Conservation (phyloP, 2,113 vertebrate genomes). For the Menura novaehollandiae region DNA sequence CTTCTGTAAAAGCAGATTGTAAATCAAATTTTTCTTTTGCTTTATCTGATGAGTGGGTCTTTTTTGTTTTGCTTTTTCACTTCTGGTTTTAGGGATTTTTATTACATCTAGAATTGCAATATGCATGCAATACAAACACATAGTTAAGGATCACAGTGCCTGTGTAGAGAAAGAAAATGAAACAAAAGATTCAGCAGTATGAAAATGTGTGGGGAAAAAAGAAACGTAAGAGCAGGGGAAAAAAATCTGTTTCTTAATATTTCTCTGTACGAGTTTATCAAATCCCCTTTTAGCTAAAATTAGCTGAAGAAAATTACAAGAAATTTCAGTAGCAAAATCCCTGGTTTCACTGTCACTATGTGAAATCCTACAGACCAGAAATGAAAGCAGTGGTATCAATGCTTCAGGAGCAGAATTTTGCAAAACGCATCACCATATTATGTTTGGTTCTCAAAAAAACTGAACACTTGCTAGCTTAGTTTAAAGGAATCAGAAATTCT, state of each 20-base stretch:
- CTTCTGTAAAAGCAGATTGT: not conserved
- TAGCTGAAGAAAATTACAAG: not conserved
- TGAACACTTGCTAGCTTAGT: not conserved
- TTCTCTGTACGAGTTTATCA: not conserved
- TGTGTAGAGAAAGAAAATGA: not conserved
- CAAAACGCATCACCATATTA: not conserved
- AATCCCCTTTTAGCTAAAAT: not conserved
- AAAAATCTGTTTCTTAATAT: not conserved
- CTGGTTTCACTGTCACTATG: not conserved
- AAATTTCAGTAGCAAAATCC: not conserved
- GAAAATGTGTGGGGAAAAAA: not conserved
- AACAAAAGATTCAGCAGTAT: not conserved
- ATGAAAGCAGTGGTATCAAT: not conserved
- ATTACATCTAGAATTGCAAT: not conserved
- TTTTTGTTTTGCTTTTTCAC: not conserved
- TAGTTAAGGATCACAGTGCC: not conserved
- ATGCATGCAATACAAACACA: not conserved
- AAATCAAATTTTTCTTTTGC: not conserved
- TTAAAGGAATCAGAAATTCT: not conserved
- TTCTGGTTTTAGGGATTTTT: not conserved
- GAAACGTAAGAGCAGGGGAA: rapidly evolving
- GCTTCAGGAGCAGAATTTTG: not conserved
- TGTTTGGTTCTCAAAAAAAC: not conserved
- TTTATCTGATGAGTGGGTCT: not conserved
- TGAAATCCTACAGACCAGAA: not conserved